These are phyloP conservation scores for Epinephelus moara DNA, from an alignment of 2,113 vertebrate genomes.

Conservation along the genomic window DNA sequence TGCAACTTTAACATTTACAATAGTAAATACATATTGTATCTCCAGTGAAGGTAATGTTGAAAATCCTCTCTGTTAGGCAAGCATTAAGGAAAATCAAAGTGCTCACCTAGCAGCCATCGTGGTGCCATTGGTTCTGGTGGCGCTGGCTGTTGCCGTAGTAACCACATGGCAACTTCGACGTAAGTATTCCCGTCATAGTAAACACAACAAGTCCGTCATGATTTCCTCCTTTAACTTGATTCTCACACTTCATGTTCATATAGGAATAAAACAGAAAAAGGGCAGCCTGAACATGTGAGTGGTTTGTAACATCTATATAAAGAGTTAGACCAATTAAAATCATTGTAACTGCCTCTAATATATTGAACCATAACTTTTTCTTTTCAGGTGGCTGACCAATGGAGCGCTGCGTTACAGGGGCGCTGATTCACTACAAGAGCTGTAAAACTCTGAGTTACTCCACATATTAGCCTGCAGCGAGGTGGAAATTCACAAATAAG, in stretches of 20 bases:
- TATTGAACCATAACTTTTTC: not conserved
- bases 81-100: not conserved
- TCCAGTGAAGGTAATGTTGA: not conserved
- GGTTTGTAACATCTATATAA: not conserved
- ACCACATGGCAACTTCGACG: conserved; percentile 57
- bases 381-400: conserved; percentile 57
- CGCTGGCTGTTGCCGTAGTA: conserved; percentile 39
- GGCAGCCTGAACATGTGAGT: conserved; percentile 71
- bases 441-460: conserved; percentile 42
- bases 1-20: not conserved
- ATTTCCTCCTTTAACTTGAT: not conserved
- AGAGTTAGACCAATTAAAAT: not conserved
- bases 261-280: conserved; percentile 64
- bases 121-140: conserved; percentile 63
- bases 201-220: not conserved
- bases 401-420: conserved; percentile 32
- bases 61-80: conserved; percentile 43
- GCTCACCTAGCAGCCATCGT: conserved; percentile 57
- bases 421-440: conserved; percentile 67
- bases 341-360: not conserved
- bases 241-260: not conserved
- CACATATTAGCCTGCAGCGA: not conserved
- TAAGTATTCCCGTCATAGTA: conserved; percentile 52
- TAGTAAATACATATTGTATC: too few relatives aligned
- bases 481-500: not conserved